A percentile compares a stretch with the other conserved stretches of the same genome.
These are phyloP conservation scores for Artibeus jamaicensis DNA, from an alignment of 2,797 vertebrate genomes.

Conservation along the genomic window DNA sequence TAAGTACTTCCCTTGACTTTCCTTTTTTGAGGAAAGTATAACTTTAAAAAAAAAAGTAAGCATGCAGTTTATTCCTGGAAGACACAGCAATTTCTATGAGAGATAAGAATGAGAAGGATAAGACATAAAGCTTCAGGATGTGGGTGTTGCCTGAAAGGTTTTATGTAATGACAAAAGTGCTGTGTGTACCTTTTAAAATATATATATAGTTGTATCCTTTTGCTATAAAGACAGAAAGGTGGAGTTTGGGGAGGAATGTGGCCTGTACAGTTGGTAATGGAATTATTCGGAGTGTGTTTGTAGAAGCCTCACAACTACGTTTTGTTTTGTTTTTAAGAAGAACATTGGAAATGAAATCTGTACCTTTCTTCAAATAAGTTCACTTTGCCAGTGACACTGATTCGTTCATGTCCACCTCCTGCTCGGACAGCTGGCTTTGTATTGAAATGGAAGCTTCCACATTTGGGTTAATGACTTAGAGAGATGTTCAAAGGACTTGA, in stretches of 20 bases:
- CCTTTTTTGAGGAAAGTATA: not conserved
- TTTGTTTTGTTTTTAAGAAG: not conserved
- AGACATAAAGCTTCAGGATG: not conserved
- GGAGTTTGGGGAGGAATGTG: not conserved
- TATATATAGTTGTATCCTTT: not conserved
- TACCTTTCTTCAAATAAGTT: not conserved
- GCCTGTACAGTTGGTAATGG: not conserved
- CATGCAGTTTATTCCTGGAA: not conserved
- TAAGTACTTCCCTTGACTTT: not conserved
- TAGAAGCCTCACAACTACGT: not conserved
- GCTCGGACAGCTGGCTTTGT: not conserved
- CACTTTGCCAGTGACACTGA: not conserved
- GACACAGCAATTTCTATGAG: not conserved
- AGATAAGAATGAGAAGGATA: not conserved
- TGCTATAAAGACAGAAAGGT: not conserved
- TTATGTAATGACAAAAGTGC: not conserved
- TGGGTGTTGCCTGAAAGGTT: not conserved
- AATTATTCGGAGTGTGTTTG: not conserved
- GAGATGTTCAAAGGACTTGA: slow-evolving; percentile 31
- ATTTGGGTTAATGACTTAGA: not conserved
- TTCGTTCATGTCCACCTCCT: not conserved
- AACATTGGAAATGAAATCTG: not conserved
- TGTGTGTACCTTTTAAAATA: not conserved
- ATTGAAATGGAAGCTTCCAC: not conserved
- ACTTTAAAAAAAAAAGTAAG: not conserved